These are phyloP conservation scores for Nansenia antarctica DNA, from an alignment of 2,113 vertebrate species.

Conservation along the genomic window DNA sequence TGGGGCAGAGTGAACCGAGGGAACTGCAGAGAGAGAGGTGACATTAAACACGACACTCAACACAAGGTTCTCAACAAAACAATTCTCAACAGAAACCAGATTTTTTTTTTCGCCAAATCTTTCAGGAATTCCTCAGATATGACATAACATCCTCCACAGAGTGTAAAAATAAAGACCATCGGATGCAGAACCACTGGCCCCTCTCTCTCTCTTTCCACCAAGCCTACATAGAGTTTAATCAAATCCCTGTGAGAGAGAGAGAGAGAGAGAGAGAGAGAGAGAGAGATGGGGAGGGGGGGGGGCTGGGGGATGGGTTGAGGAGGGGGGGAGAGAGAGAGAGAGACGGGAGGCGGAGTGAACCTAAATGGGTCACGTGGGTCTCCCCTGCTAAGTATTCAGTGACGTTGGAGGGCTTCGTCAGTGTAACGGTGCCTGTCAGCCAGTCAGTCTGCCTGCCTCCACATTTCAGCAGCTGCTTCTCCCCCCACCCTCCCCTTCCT, in stretches of 20 bases:
- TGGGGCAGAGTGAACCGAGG: too few species aligned
- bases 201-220: conserved; percentile 24
- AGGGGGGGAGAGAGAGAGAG: background rate
- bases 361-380: conserved; percentile 70
- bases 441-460: background rate
- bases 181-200: conserved; percentile 36
- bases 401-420: conserved; percentile 70
- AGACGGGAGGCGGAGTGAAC: conserved; percentile 32
- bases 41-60: background rate
- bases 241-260: conserved; percentile 24
- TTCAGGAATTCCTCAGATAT: too few species aligned
- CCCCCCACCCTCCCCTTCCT: too few species aligned
- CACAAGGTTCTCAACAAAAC: too few species aligned
- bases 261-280: background rate
- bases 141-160: too few species aligned
- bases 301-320: conserved; percentile 19
- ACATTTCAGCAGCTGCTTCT: conserved; percentile 44
- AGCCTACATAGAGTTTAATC: conserved; percentile 52
- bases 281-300: background rate
- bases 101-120: too few species aligned
- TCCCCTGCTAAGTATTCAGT: conserved; percentile 69
- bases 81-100: too few species aligned
- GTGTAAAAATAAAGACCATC: conserved; percentile 40
- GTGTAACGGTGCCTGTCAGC: conserved; percentile 59
- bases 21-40: too few species aligned